Evolutionary conservation across 1,140 invertebrate genomes (phyloP), one percentile per base, ranked within the genome.

Genomic region (Drosophila nigromelanica): DNA sequence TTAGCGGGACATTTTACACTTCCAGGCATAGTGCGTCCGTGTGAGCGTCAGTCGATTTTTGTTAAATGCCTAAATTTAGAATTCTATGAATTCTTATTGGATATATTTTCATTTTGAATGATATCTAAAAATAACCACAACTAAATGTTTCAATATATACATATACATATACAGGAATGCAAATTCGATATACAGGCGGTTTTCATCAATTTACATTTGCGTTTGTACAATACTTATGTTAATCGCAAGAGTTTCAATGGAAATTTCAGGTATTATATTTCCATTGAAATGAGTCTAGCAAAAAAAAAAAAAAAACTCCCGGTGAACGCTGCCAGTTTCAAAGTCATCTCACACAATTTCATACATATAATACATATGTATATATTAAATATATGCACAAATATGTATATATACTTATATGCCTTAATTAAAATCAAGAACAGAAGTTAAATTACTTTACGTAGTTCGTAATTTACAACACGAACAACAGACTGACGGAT

Each of bases 391-490:
- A 35, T 4, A 30, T 27, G 33, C n/a, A 35, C 12, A 59, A 5
- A 39, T 4, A 33, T 45, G 37, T 39, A 5, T 24, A 35, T 27
- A 14, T 27, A 48, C 12, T 51, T 6, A 40, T 10, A n/a, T n/a
- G 51, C 10, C 43, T 50, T 37, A 67, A 72, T 45, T 45, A 54
- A 67, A 52, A 62, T 69, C 48, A 71, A 71, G 72, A 75, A 83
- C 63, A 82, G 50, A 82, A 55, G 59, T 51, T 45, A 78, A 70
- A 71, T 80, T 73, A 76, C 59, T 60, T 73, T 62, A 56, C 54
- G 43, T 55, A 78, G 56, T 47, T 72, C 66, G 73, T 76, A 80
- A 85, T 83, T 83, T 83, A 74, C 74, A 81, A 64, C 81, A 85
- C 82, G 81, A 85, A 86, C 68, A 62, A 10, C 39, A 43, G 15